Conservation (phyloP, 2,797 vertebrate genomes). For the Dallia pectoralis region DNA sequence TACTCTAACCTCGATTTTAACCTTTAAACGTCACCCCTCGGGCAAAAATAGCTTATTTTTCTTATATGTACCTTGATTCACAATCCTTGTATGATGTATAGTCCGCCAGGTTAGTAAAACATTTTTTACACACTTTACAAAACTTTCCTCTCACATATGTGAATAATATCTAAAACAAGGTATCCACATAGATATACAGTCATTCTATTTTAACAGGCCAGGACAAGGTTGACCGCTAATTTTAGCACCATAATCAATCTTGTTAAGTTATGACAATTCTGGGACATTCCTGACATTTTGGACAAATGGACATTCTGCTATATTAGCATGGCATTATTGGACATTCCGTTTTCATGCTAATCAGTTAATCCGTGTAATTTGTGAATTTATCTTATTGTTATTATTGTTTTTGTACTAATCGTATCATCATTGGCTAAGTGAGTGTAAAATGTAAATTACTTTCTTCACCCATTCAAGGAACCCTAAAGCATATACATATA, state of each 20-base stretch:
- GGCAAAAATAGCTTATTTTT: too few relatives aligned
- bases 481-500: background rate
- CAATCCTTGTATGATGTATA: too few relatives aligned
- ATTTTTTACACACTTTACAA: too few relatives aligned
- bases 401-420: background rate
- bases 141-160: too few relatives aligned
- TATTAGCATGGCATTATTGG: background rate
- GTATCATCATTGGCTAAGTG: background rate
- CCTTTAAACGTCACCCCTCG: too few relatives aligned
- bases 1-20: too few relatives aligned
- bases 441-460: background rate
- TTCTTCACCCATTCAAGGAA: background rate
- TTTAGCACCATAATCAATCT: conserved; percentile 9
- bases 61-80: too few relatives aligned
- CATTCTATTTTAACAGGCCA: conserved; percentile 11
- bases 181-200: conserved; percentile 30
- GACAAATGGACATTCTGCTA: background rate
- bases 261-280: too few relatives aligned
- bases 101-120: too few relatives aligned
- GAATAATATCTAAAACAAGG: background rate
- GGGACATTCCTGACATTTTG: too few relatives aligned
- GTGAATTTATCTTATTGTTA: conserved; percentile 4
- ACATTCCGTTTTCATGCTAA: conserved; percentile 1
- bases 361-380: conserved; percentile 9
- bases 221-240: conserved; percentile 12